These are phyloP conservation scores for Paralichthys olivaceus DNA, from an alignment of 2,113 vertebrate species.

Conservation along the genomic window DNA sequence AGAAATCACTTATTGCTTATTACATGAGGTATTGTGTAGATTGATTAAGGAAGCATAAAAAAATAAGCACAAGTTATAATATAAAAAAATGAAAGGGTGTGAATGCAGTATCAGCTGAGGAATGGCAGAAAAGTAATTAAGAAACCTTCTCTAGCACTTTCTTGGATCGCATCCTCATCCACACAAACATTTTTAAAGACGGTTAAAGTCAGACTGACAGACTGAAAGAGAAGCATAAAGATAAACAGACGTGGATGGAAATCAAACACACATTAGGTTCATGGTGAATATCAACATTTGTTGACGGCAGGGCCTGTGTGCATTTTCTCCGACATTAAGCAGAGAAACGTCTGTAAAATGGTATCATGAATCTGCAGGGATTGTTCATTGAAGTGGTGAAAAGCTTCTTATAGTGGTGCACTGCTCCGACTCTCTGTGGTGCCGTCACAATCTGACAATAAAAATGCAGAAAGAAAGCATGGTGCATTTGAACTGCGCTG, in stretches of 20 bases:
- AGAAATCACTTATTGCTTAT: no score
- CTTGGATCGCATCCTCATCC: no score
- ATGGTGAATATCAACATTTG: slow-evolving; percentile 38
- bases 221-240: neutral
- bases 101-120: no score
- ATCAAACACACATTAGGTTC: slow-evolving; percentile 35
- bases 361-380: slow-evolving; percentile 42
- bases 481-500: neutral
- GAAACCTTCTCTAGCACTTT: no score
- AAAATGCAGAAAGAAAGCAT: slow-evolving; percentile 1
- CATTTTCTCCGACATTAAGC: slow-evolving; percentile 1
- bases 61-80: no score
- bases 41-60: no score
- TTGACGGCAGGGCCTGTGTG: slow-evolving; percentile 26
- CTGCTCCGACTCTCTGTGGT: slow-evolving; percentile 26
- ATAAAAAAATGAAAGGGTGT: no score
- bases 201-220: no score
- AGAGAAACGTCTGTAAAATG: slow-evolving; percentile 48
- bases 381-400: slow-evolving; percentile 50
- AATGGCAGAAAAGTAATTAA: no score
- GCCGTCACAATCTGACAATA: slow-evolving; percentile 22
- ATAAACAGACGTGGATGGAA: slow-evolving; percentile 26
- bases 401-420: slow-evolving; percentile 20
- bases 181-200: no score
- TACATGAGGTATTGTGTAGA: no score